Base-by-base conservation (phyloP, 1,140 invertebrate species). In the Wiebesia pumilae region DNA sequence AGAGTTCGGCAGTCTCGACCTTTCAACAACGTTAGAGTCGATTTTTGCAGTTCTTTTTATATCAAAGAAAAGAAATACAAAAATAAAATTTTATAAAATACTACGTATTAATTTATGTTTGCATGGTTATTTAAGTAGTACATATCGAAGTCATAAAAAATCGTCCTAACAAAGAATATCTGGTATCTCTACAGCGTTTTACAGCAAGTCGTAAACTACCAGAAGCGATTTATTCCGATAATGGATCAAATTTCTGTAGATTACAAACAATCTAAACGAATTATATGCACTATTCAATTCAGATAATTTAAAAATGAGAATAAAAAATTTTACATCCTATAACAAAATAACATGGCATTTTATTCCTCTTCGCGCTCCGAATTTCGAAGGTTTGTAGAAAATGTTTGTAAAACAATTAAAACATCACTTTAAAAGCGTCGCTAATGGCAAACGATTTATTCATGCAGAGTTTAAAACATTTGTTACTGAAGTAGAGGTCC, bases 351-450 rank as follows among this genome's bases (percentile, higher is more conserved):
- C 54, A 7, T 84, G 69, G 47, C 40, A 65, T 38, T 84, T 84
- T 38, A 84, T 84, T 1, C 81, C 81, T 0, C 81, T 47, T 33
- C 35, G 19, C n/a, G 21, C 81, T 10, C 43, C 81, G 4, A 54
- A 83, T 33, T 83, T 51, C n/a, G 81, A 67, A 7, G 81, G 81
- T 7, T 54, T 83, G 40, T 83, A 40, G 81, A 67, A 71, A 62
- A 38, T 71, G 24, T 21, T 12, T 6, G 47, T 83, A 33, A 83
- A 83, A 54, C 58, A 38, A 73, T 35, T 47, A 14, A 83, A 83
- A 73, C 69, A 71, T 71, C 81, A 83, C 33, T 71, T 83, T 35
- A 83, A n/a, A 35, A 27, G 65, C 51, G n/a, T 43, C 7, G 67
- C 67, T 14, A 19, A 24, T 4, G 47, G 75, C 35, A 47, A 73